Evolutionary conservation across 2,113 vertebrate genomes (phyloP), one percentile per base, ranked within the genome.

Genomic region (Hippocampus comes): DNA sequence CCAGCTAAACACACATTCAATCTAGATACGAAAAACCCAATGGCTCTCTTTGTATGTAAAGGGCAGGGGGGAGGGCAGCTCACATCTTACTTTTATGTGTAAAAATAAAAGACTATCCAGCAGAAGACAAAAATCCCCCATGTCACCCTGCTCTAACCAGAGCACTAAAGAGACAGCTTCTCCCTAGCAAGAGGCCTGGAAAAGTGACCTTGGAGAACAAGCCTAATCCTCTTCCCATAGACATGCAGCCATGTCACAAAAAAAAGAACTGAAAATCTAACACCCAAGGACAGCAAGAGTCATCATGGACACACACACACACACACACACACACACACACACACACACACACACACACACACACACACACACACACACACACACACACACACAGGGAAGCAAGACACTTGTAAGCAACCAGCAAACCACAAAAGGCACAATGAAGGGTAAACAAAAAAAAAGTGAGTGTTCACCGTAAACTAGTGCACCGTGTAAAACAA

Each of bases 201-300:
- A 79, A 81, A 86, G 80, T 88, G 88, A 88, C 84, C 81, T 86
- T 84, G 81, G 63, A 88, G 76, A 82, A 82, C 75, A 82, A 83
- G 71, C 71, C 85, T 74, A 72, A 84, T 73, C 57, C 72, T 80
- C 77, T 82, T 84, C 76, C 78, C 76, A 81, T 64, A 82, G 74
- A 78, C 76, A 86, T 81, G 79, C 67, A 81, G 76, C 72, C 59
- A 72, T 84, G 76, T 75, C 72, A 79, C 7, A 70, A 55, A 71
- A 55, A 71, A 38, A 80, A 79, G 30, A 80, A 64, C 72, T 79
- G 63, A 76, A 82, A 57, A 68, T 51, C 14, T 55, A 56, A 68
- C 74, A 76, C 57, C 49, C 55, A 75, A 38, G 38, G 63, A 70
- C 55, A 77, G 49, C 74, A 41, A 69, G 76, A 83, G 70, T 68